Evolutionary conservation across 1,140 invertebrate species (phyloP), one percentile per base, ranked within the genome.

Genomic region (Cydia pomonella): DNA sequence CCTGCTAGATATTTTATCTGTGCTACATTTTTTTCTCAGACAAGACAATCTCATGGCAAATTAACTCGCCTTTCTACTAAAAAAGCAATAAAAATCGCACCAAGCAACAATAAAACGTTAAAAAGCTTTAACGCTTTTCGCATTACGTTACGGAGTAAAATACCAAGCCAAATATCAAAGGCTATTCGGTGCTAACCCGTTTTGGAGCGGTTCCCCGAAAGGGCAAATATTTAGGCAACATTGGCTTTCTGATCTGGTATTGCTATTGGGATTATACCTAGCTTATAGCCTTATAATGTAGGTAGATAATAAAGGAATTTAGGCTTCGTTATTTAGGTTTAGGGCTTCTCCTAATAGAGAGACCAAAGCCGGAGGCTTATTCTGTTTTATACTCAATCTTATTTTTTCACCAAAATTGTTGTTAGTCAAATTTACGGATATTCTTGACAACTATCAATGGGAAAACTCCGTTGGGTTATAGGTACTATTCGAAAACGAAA

Each of bases 141-240:
- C 50, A 50, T 47, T 18, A 50, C n/a, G 12, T 7, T 44, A 44
- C 47, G 2, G 18, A 18, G 5, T 21, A 53, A 59, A 59, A 59
- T 59, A 59, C 50, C 50, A 59, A 59, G 18, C n/a, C 18, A 59
- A 53, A 53, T 53, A 53, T 53, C 50, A 59, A 59, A n/a, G 47
- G 47, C 47, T 4, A 4, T n/a, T 47, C 50, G 4, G 50, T 21
- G 50, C 50, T 21, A 21, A 23, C n/a, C 23, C 50, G 18, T 59
- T 59, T 23, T 21, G 18, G 50, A 50, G 7, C 47, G 50, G 16
- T 59, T 7, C n/a, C 7, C 6, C 18, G 18, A 59, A 23, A 59
- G 50, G 18, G 18, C 9, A 59, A 59, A 59, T 59, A 10, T 59
- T 59, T 23, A 59, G 18, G n/a, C 18, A 59, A 21, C 50, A n/a